Percentiles rank a stretch among this genome's conserved stretches.
phyloP scores from a whole-genome alignment of 2,888 invertebrate species.

The Omphaloscelis lunosa region DNA sequence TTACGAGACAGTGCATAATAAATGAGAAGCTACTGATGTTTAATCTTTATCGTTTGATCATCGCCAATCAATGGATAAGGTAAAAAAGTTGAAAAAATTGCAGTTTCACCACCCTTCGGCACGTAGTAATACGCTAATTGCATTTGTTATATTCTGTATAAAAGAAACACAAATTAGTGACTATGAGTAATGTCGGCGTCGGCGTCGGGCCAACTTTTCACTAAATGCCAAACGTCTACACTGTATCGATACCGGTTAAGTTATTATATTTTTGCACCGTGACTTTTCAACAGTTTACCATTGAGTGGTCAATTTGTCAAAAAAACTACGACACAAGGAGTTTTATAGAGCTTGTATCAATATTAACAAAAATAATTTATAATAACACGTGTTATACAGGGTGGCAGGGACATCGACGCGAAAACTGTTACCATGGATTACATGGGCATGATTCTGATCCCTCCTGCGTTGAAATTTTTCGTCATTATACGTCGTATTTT shows the following conservation, averaged over 20 bases:
- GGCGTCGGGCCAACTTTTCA: constrained; percentile 66
- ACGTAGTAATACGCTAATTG: constrained; percentile 75
- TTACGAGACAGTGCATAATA: constrained; percentile 43
- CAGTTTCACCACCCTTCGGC: constrained; percentile 67
- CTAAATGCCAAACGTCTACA: constrained; percentile 75
- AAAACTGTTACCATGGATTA: too few relatives aligned
- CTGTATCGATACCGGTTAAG: constrained; percentile 54
- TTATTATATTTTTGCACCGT: constrained; percentile 12
- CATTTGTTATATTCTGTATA: constrained; percentile 75
- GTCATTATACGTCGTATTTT: too few relatives aligned
- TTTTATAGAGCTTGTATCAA: neutral
- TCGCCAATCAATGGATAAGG: constrained; percentile 76
- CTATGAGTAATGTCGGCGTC: constrained; percentile 67
- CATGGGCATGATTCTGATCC: too few relatives aligned
- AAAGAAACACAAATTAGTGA: constrained; percentile 68
- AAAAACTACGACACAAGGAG: neutral
- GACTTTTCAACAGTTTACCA: constrained; percentile 30
- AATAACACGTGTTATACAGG: too few relatives aligned
- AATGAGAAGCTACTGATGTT: constrained; percentile 68
- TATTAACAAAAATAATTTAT: constrained; percentile 9
- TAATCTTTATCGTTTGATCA: constrained; percentile 79
- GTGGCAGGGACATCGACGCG: too few relatives aligned
- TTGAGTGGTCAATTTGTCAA: constrained; percentile 11
- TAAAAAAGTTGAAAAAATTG: constrained; percentile 69
- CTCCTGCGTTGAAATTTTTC: too few relatives aligned